Evolutionary conservation across 1,140 invertebrate species (phyloP).

Genomic region (Drosophila murphyi): DNA sequence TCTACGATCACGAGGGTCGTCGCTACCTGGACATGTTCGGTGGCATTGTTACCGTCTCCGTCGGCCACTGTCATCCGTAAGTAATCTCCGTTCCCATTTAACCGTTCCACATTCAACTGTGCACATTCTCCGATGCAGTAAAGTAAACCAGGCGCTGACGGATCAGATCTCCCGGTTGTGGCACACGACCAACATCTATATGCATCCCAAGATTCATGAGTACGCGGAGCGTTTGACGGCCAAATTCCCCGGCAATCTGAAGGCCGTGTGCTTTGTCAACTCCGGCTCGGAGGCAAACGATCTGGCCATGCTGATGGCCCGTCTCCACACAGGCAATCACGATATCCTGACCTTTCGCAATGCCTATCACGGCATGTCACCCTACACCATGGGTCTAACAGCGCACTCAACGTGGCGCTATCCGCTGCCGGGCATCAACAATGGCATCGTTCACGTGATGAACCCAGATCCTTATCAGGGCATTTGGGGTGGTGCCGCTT

Average conservation of each 20-base stretch:
- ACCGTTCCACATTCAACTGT: conserved; percentile 38
- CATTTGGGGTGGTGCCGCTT: conserved; percentile 93
- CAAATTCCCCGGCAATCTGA: conserved; percentile 94
- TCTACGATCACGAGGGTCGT: conserved; percentile 94
- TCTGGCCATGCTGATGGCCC: conserved; percentile 94
- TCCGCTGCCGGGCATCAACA: conserved; percentile 88
- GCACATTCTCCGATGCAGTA: conserved; percentile 84
- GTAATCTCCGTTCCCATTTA: conserved; percentile 77
- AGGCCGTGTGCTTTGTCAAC: conserved; percentile 97
- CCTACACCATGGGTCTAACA: conserved; percentile 92
- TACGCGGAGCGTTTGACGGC: conserved; percentile 92
- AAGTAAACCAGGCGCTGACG: conserved; percentile 90
- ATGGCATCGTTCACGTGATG: conserved; percentile 95
- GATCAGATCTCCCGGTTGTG: conserved; percentile 93
- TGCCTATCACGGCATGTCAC: conserved; percentile 95
- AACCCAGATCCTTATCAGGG: conserved; percentile 96
- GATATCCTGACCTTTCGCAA: conserved; percentile 95
- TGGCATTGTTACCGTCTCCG: conserved; percentile 98
- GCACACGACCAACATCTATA: conserved; percentile 96
- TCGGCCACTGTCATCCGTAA: conserved; percentile 99
- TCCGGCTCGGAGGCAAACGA: conserved; percentile 99
- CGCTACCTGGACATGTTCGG: conserved; percentile 97
- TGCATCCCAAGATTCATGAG: conserved; percentile 95
- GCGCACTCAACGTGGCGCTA: conserved; percentile 92
- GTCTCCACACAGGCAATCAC: conserved; percentile 92